These are phyloP conservation scores for Syncerus caffer DNA, from an alignment of 2,797 vertebrate genomes.

Conservation along the genomic window DNA sequence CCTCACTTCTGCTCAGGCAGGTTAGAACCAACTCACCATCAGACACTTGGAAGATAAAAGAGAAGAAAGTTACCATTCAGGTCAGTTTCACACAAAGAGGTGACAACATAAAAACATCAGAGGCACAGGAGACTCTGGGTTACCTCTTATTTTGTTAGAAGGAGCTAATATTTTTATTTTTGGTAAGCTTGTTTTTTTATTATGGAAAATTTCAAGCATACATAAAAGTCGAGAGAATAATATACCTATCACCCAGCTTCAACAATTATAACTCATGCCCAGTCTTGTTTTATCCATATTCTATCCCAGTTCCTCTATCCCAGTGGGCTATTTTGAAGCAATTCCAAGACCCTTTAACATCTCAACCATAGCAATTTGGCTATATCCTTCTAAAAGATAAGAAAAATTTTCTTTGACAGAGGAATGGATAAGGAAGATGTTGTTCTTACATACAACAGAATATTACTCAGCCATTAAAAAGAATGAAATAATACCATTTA, in stretches of 20 bases:
- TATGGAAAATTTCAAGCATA: neutral
- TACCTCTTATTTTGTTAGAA: neutral
- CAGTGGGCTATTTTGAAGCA: neutral
- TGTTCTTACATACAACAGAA: neutral
- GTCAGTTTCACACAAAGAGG: neutral
- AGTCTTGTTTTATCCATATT: neutral
- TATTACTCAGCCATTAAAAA: neutral
- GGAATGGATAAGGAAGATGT: neutral
- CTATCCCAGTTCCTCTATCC: too few species aligned
- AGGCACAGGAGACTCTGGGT: neutral
- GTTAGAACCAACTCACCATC: neutral
- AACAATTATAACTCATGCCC: neutral
- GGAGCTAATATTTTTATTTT: neutral
- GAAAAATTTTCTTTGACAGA: neutral
- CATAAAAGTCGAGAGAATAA: neutral
- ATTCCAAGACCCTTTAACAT: neutral
- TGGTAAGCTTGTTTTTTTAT: neutral
- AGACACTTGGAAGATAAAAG: neutral
- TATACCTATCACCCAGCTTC: neutral
- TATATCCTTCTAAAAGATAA: neutral
- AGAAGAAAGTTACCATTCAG: neutral
- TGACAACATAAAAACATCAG: neutral
- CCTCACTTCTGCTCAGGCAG: neutral
- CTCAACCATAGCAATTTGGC: neutral
- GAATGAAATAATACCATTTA: neutral